Conservation (phyloP, 1,140 invertebrate species). For the Psix sp. region DNA sequence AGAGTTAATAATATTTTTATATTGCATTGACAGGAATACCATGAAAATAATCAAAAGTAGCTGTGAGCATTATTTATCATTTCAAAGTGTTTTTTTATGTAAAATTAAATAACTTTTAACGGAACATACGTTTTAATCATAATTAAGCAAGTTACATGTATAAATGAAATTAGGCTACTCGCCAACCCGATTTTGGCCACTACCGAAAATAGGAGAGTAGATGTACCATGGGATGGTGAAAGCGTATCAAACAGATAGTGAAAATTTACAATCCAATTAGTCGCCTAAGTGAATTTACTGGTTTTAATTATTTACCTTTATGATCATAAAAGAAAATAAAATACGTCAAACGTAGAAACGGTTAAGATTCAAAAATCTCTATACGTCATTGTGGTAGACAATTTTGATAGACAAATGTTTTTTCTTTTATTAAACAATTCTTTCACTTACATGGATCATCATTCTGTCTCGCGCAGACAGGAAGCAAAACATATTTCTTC, state of each 20-base stretch:
- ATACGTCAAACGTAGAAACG: no score
- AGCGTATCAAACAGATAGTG: slow-evolving; percentile 2
- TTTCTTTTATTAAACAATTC: slow-evolving; percentile 32
- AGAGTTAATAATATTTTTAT: no score
- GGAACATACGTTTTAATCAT: not conserved
- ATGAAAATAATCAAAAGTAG: no score
- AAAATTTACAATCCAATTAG: slow-evolving; percentile 33
- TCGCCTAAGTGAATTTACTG: not conserved
- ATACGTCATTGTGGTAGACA: no score
- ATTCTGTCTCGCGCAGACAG: slow-evolving; percentile 57
- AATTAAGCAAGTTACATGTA: slow-evolving; percentile 1
- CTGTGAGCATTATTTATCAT: no score
- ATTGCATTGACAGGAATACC: no score
- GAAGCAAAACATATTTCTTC: slow-evolving; percentile 73
- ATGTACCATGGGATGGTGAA: slow-evolving; percentile 12
- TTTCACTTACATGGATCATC: slow-evolving; percentile 33
- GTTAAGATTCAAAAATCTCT: no score
- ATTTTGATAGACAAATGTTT: slow-evolving; percentile 6
- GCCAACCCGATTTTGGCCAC: slow-evolving; percentile 18
- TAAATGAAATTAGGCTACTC: not conserved
- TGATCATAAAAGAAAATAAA: no score
- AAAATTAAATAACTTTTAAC: no score
- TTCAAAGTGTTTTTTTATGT: no score
- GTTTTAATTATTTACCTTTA: no score
- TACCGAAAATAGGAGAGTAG: slow-evolving; percentile 18